These are phyloP conservation scores for Microcebus murinus DNA, from an alignment of 2,113 vertebrate species.

Conservation along the genomic window DNA sequence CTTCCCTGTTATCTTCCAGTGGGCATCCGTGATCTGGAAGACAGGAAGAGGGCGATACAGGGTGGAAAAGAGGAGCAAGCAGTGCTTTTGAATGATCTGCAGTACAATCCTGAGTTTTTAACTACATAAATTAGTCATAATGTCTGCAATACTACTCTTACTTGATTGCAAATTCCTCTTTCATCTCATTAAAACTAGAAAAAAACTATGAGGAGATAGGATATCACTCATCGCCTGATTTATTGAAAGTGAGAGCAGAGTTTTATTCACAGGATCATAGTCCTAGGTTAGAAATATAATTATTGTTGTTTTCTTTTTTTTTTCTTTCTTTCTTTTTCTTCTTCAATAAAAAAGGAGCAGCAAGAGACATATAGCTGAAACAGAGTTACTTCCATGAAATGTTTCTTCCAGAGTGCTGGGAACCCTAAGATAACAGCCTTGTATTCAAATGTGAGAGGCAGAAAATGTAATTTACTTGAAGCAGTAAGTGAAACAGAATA, in stretches of 20 bases:
- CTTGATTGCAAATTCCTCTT: slow-evolving; percentile 57
- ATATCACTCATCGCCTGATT: background rate
- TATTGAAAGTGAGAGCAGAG: background rate
- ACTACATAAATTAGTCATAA: slow-evolving; percentile 50
- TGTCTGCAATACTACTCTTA: slow-evolving; percentile 45
- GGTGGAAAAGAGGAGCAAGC: background rate
- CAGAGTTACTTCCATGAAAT: slow-evolving; percentile 54
- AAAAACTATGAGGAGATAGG: slow-evolving; percentile 48
- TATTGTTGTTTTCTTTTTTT: slow-evolving; percentile 11
- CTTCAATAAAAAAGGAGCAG: background rate
- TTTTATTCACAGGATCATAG: background rate
- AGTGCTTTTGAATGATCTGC: background rate
- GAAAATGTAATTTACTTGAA: slow-evolving; percentile 73
- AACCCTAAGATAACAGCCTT: slow-evolving; percentile 67
- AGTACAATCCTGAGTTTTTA: slow-evolving; percentile 24
- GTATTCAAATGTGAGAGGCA: slow-evolving; percentile 72
- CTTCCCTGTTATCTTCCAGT: background rate
- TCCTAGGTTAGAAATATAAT: slow-evolving; percentile 35
- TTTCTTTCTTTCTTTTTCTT: background rate
- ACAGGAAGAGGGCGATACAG: background rate
- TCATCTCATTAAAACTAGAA: slow-evolving; percentile 47
- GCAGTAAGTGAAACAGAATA: slow-evolving; percentile 72
- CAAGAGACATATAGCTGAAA: slow-evolving; percentile 59
- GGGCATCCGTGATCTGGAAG: background rate
- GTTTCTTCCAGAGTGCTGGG: slow-evolving; percentile 59